Base-by-base conservation (phyloP, 2,797 vertebrate species). In the Notolabrus celidotus region DNA sequence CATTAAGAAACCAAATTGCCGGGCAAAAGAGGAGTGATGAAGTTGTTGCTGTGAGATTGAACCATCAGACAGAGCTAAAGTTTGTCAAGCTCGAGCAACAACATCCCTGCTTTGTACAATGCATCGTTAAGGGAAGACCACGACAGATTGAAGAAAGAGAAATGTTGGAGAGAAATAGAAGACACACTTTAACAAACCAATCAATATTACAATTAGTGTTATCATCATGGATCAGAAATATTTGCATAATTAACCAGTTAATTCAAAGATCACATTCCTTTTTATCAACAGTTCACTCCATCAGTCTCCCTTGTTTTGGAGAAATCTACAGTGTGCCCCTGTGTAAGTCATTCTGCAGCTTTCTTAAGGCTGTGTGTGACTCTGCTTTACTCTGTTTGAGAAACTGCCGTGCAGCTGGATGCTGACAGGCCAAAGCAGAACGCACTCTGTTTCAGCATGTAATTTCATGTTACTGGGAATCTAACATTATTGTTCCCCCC, bases 401-500 rank as follows among this genome's bases (percentile, higher is more conserved):
- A 80, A 90, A 93, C 80, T 88, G 88, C 80, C 63, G 80, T 72
- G 74, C 76, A 74, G 80, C 87, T 83, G 85, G 71, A 88, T 86
- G 86, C 74, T 93, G 94, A 94, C 94, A 94, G 91, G 86, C 88
- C 82, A 73, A 88, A 89, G 91, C 89, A 86, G 87, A 91, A 91
- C 90, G 82, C 91, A 91, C 82, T 90, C 80, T 84, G 91, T 93
- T 93, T 92, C 89, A 72, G 85, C 90, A 86, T 89, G 91, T 94
- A 94, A 94, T 95, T 94, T 91, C 92, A 93, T 94, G 93, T 94
- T 93, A 93, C 91, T 90, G 85, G 92, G 91, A 93, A 93, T 93
- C 91, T 90, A 92, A 92, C 92, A 92, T 94, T 94, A 94, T 94
- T 95, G 93, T 89, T 87, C 87, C 81, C 67, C 68, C 74, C 86